Percentiles rank a stretch among this genome's conserved stretches.
phyloP scores from a whole-genome alignment of 1,140 invertebrate genomes.

The Habropoda laboriosa region DNA sequence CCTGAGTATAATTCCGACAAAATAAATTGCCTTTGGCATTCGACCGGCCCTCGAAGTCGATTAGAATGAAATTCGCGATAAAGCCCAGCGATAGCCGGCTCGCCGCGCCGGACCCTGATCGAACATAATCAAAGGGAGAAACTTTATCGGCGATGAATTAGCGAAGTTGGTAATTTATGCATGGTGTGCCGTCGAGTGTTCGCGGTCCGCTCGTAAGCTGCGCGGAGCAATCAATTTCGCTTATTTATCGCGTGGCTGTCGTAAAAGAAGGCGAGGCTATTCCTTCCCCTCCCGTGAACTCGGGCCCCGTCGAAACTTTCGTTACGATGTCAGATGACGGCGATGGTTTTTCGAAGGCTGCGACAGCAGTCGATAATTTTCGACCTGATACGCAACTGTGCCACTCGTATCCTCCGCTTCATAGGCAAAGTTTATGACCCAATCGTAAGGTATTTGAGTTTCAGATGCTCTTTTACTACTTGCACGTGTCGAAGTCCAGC shows the following conservation, averaged over 20 bases:
- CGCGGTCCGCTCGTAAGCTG: not conserved
- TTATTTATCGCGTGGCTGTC: not conserved
- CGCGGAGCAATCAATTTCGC: not conserved
- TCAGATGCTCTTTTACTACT: no score
- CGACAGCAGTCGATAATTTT: constrained; percentile 22
- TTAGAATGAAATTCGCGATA: constrained; percentile 6
- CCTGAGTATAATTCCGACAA: not conserved
- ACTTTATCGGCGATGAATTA: constrained; percentile 20
- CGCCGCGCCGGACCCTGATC: not conserved
- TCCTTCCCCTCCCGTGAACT: not conserved
- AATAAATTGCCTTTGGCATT: constrained; percentile 13
- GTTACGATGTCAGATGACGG: not conserved
- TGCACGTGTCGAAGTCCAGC: no score
- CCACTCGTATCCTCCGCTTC: not conserved
- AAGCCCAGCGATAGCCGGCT: not conserved
- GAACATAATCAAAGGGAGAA: not conserved
- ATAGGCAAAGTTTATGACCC: not conserved
- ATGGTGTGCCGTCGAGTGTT: not conserved
- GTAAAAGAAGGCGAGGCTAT: not conserved
- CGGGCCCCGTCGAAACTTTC: constrained; percentile 13
- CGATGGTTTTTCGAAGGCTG: not conserved
- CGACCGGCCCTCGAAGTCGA: not conserved
- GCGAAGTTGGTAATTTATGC: constrained; percentile 9
- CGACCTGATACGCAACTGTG: not conserved
- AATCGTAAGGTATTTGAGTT: not conserved